Conservation (phyloP, 2,888 invertebrate genomes). For the Dinocampus coccinellae region DNA sequence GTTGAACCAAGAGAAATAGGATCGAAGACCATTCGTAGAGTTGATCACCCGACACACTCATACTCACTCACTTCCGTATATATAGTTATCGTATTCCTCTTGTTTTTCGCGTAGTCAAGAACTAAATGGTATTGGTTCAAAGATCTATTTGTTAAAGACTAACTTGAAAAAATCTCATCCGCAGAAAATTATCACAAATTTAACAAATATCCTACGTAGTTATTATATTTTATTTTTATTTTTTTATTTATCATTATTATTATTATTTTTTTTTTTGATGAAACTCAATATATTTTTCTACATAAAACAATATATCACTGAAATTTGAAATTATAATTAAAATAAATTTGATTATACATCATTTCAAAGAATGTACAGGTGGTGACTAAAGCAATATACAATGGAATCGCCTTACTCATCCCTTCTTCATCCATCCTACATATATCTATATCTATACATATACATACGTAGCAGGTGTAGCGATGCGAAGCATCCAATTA, state of each 20-base stretch:
- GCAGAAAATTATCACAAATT: neutral
- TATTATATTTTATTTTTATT: neutral
- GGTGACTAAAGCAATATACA: neutral
- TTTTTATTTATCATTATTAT: too few relatives aligned
- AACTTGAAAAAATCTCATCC: neutral
- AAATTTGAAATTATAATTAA: neutral
- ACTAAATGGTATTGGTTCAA: slow-evolving; percentile 6
- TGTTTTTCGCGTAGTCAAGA: slow-evolving; percentile 20
- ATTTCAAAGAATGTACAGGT: neutral
- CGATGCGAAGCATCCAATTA: slow-evolving; percentile 32
- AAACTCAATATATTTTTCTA: too few relatives aligned
- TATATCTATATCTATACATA: too few relatives aligned
- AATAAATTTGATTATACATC: neutral
- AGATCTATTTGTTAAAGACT: neutral
- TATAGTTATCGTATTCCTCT: slow-evolving; percentile 22
- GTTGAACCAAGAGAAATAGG: neutral
- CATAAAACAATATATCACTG: too few relatives aligned
- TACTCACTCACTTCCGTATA: too few relatives aligned
- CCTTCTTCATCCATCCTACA: neutral
- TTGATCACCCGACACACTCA: slow-evolving; percentile 34
- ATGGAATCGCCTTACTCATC: neutral
- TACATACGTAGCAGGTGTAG: slow-evolving; percentile 33
- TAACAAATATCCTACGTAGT: neutral
- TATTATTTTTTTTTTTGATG: too few relatives aligned
- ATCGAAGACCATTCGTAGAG: slow-evolving; percentile 31